Conservation (phyloP, 1,140 invertebrate genomes). For the Diorhabda carinulata region DNA sequence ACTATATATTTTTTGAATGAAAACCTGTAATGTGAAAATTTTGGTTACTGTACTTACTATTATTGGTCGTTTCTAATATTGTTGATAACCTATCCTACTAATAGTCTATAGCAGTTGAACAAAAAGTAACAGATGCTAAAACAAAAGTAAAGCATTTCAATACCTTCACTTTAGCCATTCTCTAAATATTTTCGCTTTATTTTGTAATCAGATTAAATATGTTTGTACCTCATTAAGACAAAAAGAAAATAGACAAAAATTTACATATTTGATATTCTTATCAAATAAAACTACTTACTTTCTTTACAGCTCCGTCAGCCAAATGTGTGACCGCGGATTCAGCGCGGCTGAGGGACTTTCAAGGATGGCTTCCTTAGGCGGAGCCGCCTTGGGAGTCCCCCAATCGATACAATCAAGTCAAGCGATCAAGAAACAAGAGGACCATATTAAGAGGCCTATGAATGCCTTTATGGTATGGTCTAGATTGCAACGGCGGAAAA, state of each 20-base stretch:
- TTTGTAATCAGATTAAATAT: too few relatives aligned
- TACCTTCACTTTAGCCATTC: too few relatives aligned
- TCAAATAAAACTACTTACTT: neutral
- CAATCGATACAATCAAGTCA: constrained; percentile 38
- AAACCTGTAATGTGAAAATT: too few relatives aligned
- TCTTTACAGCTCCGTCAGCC: constrained; percentile 39
- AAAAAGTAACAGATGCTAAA: too few relatives aligned
- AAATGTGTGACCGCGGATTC: constrained; percentile 46
- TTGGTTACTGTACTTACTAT: too few relatives aligned
- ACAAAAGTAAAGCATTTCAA: too few relatives aligned
- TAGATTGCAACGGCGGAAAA: constrained; percentile 79
- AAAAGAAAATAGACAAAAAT: neutral
- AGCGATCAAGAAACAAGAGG: constrained; percentile 54
- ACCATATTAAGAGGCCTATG: constrained; percentile 83
- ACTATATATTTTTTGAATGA: too few relatives aligned
- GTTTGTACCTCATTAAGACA: too few relatives aligned
- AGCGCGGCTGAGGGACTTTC: constrained; percentile 47
- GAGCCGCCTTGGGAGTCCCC: constrained; percentile 40
- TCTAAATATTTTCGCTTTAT: too few relatives aligned
- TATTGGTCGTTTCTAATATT: too few relatives aligned
- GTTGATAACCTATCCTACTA: too few relatives aligned
- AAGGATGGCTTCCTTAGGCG: constrained; percentile 46
- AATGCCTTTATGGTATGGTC: constrained; percentile 91
- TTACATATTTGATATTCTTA: neutral
- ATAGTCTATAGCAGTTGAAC: too few relatives aligned